Base-by-base conservation (phyloP, 2,113 vertebrate species). In the Ophiodon elongatus region DNA sequence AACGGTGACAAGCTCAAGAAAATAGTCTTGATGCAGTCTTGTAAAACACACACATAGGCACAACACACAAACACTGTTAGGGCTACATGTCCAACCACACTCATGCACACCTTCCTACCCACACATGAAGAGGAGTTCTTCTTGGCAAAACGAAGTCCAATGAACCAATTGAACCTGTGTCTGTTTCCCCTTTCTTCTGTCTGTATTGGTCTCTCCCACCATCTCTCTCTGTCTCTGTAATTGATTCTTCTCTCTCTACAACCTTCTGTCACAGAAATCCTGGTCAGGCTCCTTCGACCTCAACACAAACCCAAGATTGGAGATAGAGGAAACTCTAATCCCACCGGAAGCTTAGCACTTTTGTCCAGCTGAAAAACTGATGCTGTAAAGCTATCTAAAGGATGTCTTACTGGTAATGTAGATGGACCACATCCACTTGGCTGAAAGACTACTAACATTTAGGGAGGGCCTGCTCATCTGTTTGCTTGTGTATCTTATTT, bases 201-300 rank as follows among this genome's bases (percentile, higher is more conserved):
- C 69, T 70, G 57, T 41, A 76, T 76, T 50, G 67, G 54, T 64
- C 59, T 67, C 43, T 43, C 45, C 23, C 56, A 76, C 68, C 47
- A 66, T 19, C 37, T 66, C 11, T 14, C 50, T 66, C 27, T 52
- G 39, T 54, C 59, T 10, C 3, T 45, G 59, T 81, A 85, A 90
- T 89, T 85, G 87, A 91, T 88, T 90, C 60, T 66, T 39, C 35
- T 79, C 41, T 72, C 82, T 80, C 50, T 52, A 62, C 60, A 79
- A 70, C 79, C 67, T 80, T 47, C 70, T 68, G 76, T 86, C 80
- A 71, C 66, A 82, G 68, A 37, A 75, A 41, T 27, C 11, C 50
- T 25, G 65, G 59, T 77, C 29, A 2, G 67, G 52, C 41, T 74
- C 47, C 29, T 75, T 80, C 4, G 69, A 83, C 85, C 79, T 52